Conservation (phyloP, 1,140 invertebrate genomes). For the Hirudo medicinalis region DNA sequence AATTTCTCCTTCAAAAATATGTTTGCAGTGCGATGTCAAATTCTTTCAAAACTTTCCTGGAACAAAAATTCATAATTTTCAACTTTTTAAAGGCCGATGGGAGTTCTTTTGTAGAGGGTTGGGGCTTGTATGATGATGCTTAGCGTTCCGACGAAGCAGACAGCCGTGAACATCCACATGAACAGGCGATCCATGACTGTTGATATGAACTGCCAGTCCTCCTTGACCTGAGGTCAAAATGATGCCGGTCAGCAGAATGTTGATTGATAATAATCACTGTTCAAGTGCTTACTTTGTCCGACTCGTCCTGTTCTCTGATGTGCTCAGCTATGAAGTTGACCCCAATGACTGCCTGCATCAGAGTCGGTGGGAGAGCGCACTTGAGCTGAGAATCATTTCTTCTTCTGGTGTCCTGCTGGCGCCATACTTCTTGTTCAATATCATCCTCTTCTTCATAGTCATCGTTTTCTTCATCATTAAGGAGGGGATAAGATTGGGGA, state of each 20-base stretch:
- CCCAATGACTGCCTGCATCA: constrained; percentile 18
- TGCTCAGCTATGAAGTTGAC: constrained; percentile 21
- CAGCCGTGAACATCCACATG: constrained; percentile 42
- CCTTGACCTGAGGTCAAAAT: constrained; percentile 28
- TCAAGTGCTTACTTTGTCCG: constrained; percentile 6
- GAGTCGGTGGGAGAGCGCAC: background rate
- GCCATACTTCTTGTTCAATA: background rate
- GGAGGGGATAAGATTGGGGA: background rate
- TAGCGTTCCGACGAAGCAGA: constrained; percentile 40
- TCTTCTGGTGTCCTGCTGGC: background rate
- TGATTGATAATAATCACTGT: background rate
- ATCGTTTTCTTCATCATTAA: background rate
- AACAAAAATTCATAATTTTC: too few relatives aligned
- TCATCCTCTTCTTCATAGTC: background rate
- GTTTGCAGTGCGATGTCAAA: too few relatives aligned
- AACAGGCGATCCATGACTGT: constrained; percentile 42
- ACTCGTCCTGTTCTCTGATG: constrained; percentile 21
- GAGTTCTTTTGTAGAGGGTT: constrained; percentile 75
- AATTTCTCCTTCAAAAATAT: too few relatives aligned
- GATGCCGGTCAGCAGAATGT: background rate
- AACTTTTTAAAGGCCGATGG: constrained; percentile 33
- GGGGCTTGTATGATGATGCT: constrained; percentile 79
- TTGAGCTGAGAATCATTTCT: background rate
- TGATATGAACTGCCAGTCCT: constrained; percentile 42
- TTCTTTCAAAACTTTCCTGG: too few relatives aligned